Percentiles rank a stretch among this genome's conserved stretches.
These are phyloP conservation scores for Cyaniris semiargus DNA, from an alignment of 2,888 invertebrate species.

Conservation along the genomic window DNA sequence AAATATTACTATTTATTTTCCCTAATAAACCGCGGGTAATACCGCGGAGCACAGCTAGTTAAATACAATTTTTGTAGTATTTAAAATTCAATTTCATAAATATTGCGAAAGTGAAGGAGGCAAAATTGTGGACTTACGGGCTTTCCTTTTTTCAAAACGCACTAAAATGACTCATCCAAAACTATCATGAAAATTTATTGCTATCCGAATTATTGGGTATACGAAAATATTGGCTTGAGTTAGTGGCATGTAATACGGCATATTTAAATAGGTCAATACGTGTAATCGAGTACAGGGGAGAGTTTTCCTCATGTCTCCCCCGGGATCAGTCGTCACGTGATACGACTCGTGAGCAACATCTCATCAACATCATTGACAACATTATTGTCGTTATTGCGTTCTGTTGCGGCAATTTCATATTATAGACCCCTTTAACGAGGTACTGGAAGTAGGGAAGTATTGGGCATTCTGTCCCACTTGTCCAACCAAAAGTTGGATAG, in stretches of 20 bases:
- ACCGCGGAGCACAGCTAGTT: too few relatives aligned
- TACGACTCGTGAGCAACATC: background rate
- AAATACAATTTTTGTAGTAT: too few relatives aligned
- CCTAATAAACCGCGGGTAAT: too few relatives aligned
- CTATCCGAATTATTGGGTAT: background rate
- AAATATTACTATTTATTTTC: too few relatives aligned
- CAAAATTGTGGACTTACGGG: too few relatives aligned
- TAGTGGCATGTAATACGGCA: background rate
- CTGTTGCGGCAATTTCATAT: background rate
- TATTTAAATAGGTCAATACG: conserved; percentile 20
- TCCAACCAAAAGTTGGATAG: too few relatives aligned
- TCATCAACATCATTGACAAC: conserved; percentile 9
- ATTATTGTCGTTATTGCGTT: conserved; percentile 12
- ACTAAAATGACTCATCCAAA: background rate
- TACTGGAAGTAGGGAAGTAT: too few relatives aligned
- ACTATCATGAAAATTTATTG: background rate
- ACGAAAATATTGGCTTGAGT: background rate
- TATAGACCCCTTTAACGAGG: background rate
- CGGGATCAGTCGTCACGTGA: background rate
- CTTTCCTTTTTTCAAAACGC: background rate
- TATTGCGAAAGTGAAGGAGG: too few relatives aligned
- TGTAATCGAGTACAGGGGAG: background rate
- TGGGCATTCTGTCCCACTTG: too few relatives aligned
- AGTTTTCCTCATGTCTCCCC: conserved; percentile 8
- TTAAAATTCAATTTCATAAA: too few relatives aligned